Evolutionary conservation across 2,888 invertebrate species (phyloP).

Genomic region (Ophioninae sp.): DNA sequence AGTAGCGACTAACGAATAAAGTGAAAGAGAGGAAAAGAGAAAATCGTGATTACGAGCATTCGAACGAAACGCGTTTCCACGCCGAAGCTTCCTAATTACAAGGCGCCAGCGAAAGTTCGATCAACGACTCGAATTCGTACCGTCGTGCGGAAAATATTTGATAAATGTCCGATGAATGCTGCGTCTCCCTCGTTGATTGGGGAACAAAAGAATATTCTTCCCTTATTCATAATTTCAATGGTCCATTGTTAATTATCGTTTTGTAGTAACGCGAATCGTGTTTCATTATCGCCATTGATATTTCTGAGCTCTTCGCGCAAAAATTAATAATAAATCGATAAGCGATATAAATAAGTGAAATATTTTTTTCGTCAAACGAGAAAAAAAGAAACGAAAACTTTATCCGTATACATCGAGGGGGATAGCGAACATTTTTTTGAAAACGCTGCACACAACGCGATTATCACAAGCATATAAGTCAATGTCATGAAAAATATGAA

Average conservation of each 20-base stretch:
- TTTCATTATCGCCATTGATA: not conserved
- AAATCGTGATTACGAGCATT: constrained; percentile 32
- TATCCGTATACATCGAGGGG: not conserved
- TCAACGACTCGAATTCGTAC: not conserved
- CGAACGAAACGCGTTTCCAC: not conserved
- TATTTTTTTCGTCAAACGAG: not conserved
- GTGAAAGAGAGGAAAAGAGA: not conserved
- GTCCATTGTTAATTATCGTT: not conserved
- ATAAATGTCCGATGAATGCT: not conserved
- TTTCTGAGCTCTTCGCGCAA: not conserved
- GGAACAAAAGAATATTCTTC: not conserved
- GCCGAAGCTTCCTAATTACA: constrained; percentile 31
- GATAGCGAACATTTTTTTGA: constrained; percentile 10
- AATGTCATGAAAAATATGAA: constrained; percentile 6
- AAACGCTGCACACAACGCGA: constrained; percentile 34
- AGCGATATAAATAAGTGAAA: not conserved
- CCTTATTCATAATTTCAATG: not conserved
- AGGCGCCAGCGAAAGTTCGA: constrained; percentile 9
- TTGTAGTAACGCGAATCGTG: not conserved
- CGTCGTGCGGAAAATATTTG: not conserved
- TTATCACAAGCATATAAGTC: constrained; percentile 20
- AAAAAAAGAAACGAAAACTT: not conserved
- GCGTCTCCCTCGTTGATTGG: not conserved
- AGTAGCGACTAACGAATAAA: constrained; percentile 31
- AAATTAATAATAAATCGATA: not conserved